Base-by-base conservation (phyloP, 2,888 invertebrate genomes). In the Periphyllus acericola region DNA sequence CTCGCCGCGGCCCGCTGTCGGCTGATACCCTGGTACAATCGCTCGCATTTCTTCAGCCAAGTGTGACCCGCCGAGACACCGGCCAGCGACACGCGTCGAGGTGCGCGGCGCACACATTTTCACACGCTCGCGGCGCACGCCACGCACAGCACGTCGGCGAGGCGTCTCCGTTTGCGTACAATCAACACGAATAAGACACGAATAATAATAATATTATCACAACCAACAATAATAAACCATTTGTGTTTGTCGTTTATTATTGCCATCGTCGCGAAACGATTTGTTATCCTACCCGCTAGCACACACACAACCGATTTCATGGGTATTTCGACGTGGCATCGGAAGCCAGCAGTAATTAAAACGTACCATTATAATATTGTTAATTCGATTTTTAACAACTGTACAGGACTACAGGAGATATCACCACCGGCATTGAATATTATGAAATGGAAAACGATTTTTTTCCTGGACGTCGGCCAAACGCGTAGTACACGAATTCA, bases 1-100 rank as follows among this genome's bases (percentile, higher is more conserved):
- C 46, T 29, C 17, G 71, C 66, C 82, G 80, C n/a, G 21, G 72
- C 82, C 46, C 32, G 40, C 34, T 19, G 79, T 32, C 66, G 83
- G 78, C 85, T 89, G 32, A 29, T 83, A 81, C 40, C 89, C 89
- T 85, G 78, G 84, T 85, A 89, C 89, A 83, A 89, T 87, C 89
- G 89, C 89, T 89, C 89, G 89, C 89, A 89, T 89, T 89, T 89
- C 89, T 89, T 89, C 89, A 89, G 89, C 89, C 89, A 87, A 89
- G 89, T 89, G 89, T 89, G 89, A 89, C 89, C 80, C 80, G 80
- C 55, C 52, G 79, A 29, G 40, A 55, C 60, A 36, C 19, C 68
- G 25, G 71, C 29, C 82, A n/a, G 72, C 52, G 52, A 1, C 5
- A 0, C 60, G 55, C 60, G 34, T n/a, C n/a, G 66, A 6, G n/a